Conservation (phyloP, 2,113 vertebrate species). For the Sturnus vulgaris region DNA sequence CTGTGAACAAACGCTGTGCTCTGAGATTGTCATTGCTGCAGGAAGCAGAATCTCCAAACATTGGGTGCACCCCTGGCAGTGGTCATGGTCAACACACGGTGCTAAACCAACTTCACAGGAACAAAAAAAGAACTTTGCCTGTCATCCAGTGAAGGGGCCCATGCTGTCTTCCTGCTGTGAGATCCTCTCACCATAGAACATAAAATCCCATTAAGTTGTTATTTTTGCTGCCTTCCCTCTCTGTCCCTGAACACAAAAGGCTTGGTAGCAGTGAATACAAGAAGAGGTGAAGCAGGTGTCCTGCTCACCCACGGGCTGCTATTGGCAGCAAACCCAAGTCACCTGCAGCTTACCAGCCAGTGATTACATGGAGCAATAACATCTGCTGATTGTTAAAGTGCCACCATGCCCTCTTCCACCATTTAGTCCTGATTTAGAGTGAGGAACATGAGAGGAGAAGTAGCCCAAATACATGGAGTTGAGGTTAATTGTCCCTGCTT, state of each 20-base stretch:
- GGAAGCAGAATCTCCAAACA: not conserved
- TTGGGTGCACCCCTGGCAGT: not conserved
- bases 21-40: not conserved
- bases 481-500: not conserved
- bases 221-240: not conserved
- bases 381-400: not conserved
- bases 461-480: not conserved
- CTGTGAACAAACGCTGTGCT: not conserved
- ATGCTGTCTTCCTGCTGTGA: not conserved
- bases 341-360: not conserved
- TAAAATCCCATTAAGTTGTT: not conserved
- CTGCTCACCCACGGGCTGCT: not conserved
- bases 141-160: not conserved
- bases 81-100: accelerated
- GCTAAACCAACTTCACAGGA: not conserved
- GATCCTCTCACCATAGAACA: not conserved
- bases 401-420: not conserved
- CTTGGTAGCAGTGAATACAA: not conserved
- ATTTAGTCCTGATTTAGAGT: not conserved
- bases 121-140: not conserved
- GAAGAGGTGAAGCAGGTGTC: not conserved
- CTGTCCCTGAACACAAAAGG: not conserved
- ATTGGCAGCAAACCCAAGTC: not conserved
- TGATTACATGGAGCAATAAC: not conserved
- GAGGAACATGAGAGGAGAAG: not conserved